Percentiles rank a stretch among this genome's conserved stretches.
phyloP scores from a whole-genome alignment of 1,140 invertebrate genomes.

The Neotoxoptera formosana region DNA sequence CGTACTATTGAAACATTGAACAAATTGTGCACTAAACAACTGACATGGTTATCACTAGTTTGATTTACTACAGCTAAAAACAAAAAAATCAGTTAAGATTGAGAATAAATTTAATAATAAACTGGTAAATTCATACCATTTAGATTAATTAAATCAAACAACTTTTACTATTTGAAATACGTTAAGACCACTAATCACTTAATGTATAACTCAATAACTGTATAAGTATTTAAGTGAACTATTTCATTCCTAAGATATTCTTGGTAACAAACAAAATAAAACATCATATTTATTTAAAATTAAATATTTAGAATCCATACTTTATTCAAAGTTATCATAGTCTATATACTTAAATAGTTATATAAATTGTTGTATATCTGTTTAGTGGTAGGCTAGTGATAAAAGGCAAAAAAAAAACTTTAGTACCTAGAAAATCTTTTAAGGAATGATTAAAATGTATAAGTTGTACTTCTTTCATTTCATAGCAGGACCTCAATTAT shows the following conservation, averaged over 20 bases:
- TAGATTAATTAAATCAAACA: not conserved
- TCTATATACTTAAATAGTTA: too few relatives aligned
- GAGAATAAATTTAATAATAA: not conserved
- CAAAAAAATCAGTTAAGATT: not conserved
- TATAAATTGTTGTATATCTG: too few relatives aligned
- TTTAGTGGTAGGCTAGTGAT: too few relatives aligned
- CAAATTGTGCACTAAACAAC: constrained; percentile 50
- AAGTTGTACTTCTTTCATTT: too few relatives aligned
- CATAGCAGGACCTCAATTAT: too few relatives aligned
- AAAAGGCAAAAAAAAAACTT: too few relatives aligned
- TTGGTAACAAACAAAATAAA: not conserved
- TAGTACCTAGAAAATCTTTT: too few relatives aligned
- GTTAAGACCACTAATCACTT: not conserved
- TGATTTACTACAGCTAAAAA: constrained; percentile 43
- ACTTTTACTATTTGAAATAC: not conserved
- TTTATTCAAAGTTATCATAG: too few relatives aligned
- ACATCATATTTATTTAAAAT: not conserved
- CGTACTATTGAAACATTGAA: constrained; percentile 51
- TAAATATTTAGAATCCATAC: too few relatives aligned
- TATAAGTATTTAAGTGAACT: not conserved
- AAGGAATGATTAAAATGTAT: too few relatives aligned
- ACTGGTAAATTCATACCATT: too few relatives aligned
- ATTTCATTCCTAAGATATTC: not conserved
- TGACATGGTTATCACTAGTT: constrained; percentile 47
- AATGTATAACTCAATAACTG: not conserved